Evolutionary conservation across 2,888 invertebrate species (phyloP).

Genomic region (Scaptomyza polygonia): DNA sequence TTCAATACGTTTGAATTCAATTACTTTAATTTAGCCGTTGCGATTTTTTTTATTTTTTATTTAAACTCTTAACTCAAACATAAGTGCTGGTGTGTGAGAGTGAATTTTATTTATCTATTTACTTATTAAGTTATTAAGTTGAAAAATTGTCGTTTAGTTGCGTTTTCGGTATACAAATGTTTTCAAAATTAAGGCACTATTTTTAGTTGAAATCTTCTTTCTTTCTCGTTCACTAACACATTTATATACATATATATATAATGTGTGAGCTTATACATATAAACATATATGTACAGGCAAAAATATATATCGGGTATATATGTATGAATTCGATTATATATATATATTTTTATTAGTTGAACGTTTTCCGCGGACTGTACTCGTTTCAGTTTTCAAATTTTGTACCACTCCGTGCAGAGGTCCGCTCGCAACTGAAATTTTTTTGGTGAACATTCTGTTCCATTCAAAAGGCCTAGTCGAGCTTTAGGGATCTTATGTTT

Average conservation of each 20-base stretch:
- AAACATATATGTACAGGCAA: slow-evolving; percentile 49
- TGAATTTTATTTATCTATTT: slow-evolving; percentile 22
- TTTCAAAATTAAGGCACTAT: slow-evolving; percentile 66
- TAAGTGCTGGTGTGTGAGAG: slow-evolving; percentile 59
- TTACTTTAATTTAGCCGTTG: slow-evolving; percentile 50
- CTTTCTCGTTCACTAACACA: slow-evolving; percentile 75
- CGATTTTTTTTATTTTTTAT: slow-evolving; percentile 24
- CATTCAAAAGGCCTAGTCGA: slow-evolving; percentile 61
- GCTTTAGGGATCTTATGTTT: slow-evolving; percentile 74
- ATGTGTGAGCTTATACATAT: slow-evolving; percentile 55
- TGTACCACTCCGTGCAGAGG: slow-evolving; percentile 85
- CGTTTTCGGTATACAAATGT: slow-evolving; percentile 60
- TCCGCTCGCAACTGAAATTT: slow-evolving; percentile 85
- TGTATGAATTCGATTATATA: slow-evolving; percentile 72
- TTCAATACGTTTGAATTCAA: slow-evolving; percentile 43
- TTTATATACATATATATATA: slow-evolving; percentile 60
- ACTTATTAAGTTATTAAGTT: slow-evolving; percentile 49
- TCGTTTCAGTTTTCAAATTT: slow-evolving; percentile 74
- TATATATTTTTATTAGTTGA: slow-evolving; percentile 70
- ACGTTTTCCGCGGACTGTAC: slow-evolving; percentile 84
- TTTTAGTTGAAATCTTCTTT: slow-evolving; percentile 73
- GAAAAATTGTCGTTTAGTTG: slow-evolving; percentile 61
- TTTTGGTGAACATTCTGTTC: slow-evolving; percentile 68
- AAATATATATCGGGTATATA: slow-evolving; percentile 68
- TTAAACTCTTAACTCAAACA: slow-evolving; percentile 66